Conservation (phyloP, 2,113 vertebrate genomes). For the Tupaia tana region DNA sequence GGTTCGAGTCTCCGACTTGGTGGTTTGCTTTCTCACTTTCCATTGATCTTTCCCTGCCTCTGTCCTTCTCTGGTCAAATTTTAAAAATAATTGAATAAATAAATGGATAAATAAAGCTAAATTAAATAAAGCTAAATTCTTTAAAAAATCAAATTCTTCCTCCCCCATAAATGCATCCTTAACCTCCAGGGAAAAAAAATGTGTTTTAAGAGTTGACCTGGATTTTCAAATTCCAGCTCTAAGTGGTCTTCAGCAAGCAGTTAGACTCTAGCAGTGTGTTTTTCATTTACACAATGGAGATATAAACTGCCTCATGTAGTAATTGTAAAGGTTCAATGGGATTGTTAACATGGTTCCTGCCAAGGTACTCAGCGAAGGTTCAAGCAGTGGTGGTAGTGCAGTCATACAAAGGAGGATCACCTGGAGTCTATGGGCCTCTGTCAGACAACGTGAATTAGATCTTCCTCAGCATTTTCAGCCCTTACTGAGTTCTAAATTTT, state of each 20-base stretch:
- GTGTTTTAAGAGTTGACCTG: background rate
- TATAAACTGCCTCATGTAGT: background rate
- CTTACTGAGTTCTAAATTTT: too few relatives aligned
- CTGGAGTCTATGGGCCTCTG: background rate
- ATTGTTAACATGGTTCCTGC: background rate
- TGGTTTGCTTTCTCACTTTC: too few relatives aligned
- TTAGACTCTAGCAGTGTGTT: background rate
- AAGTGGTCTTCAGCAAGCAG: background rate
- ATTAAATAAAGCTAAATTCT: too few relatives aligned
- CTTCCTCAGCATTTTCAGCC: too few relatives aligned
- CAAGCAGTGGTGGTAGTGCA: background rate
- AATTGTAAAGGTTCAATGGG: background rate
- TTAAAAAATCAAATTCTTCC: too few relatives aligned
- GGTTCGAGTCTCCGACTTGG: too few relatives aligned
- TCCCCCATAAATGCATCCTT: too few relatives aligned
- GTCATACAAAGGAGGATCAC: fast-evolving
- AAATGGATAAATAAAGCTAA: too few relatives aligned
- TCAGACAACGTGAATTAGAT: background rate
- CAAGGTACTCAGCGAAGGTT: background rate
- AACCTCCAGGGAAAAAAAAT: background rate
- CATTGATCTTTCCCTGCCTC: too few relatives aligned
- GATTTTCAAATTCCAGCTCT: background rate
- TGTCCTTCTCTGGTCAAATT: too few relatives aligned
- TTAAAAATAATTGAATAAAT: too few relatives aligned
- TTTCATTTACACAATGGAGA: background rate